Conservation (phyloP, 1,140 invertebrate genomes). For the Heliconius hewitsoni region DNA sequence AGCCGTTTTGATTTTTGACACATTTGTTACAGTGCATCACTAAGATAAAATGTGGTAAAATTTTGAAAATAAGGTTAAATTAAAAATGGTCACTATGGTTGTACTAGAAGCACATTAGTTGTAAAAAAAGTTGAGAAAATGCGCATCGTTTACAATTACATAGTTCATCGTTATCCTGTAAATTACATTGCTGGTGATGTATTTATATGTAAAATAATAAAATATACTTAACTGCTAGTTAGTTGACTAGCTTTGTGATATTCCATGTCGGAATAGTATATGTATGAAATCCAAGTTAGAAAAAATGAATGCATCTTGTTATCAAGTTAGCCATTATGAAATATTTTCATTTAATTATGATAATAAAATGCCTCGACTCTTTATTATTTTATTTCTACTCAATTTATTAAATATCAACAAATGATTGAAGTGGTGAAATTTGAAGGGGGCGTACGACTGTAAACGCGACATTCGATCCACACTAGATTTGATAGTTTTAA, state of each 20-base stretch:
- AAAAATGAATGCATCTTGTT: slow-evolving; percentile 59
- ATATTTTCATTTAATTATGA: slow-evolving; percentile 65
- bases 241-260: slow-evolving; percentile 60
- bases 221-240: slow-evolving; percentile 46
- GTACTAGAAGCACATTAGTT: slow-evolving; percentile 8
- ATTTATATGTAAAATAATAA: slow-evolving; percentile 49
- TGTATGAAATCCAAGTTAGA: slow-evolving; percentile 55
- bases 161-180: slow-evolving; percentile 26
- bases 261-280: slow-evolving; percentile 56
- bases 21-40: background rate
- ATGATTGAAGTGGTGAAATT: no score
- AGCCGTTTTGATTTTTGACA: background rate
- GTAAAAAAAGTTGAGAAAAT: slow-evolving; percentile 25
- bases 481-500: no score
- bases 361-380: slow-evolving; percentile 68
- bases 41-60: background rate
- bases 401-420: background rate
- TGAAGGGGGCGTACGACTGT: no score
- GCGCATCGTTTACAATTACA: slow-evolving; percentile 48
- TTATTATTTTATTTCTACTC: slow-evolving; percentile 28
- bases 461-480: no score
- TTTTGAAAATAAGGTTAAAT: background rate
- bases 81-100: slow-evolving; percentile 4
- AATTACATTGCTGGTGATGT: slow-evolving; percentile 48
- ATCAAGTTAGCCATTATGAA: slow-evolving; percentile 55